Evolutionary conservation across 2,113 vertebrate species (phyloP).

Genomic region (Ifrita kowaldi): DNA sequence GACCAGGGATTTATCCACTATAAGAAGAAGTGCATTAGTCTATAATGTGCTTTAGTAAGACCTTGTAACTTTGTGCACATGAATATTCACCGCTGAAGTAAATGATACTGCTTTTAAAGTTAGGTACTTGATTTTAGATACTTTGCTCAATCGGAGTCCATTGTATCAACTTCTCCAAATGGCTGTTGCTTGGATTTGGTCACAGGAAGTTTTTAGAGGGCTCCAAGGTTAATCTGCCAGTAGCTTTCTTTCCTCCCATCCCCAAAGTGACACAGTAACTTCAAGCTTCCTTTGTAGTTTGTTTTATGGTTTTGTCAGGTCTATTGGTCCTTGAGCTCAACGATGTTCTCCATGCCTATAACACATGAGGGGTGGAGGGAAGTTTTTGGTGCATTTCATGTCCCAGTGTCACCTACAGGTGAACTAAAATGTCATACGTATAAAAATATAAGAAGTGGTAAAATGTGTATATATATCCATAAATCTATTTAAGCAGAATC

Average conservation of each 20-base stretch:
- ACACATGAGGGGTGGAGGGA: not conserved
- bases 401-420: not conserved
- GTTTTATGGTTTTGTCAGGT: not conserved
- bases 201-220: not conserved
- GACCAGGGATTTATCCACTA: not conserved
- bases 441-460: conserved; percentile 5
- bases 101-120: not conserved
- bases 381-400: not conserved
- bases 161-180: not conserved
- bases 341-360: not conserved
- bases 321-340: not conserved
- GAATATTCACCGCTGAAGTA: not conserved
- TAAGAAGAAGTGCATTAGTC: not conserved
- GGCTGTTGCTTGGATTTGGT: not conserved
- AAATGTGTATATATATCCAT: conserved; percentile 21
- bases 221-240: not conserved
- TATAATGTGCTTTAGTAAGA: not conserved
- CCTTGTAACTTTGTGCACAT: not conserved
- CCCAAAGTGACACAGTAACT: not conserved
- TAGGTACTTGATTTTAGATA: not conserved
- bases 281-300: not conserved
- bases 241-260: not conserved
- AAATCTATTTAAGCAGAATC: conserved; percentile 10
- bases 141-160: not conserved
- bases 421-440: not conserved